Evolutionary conservation across 2,797 vertebrate species (phyloP), one percentile per base, ranked within the genome.

Genomic region (Gallinago solitaria): DNA sequence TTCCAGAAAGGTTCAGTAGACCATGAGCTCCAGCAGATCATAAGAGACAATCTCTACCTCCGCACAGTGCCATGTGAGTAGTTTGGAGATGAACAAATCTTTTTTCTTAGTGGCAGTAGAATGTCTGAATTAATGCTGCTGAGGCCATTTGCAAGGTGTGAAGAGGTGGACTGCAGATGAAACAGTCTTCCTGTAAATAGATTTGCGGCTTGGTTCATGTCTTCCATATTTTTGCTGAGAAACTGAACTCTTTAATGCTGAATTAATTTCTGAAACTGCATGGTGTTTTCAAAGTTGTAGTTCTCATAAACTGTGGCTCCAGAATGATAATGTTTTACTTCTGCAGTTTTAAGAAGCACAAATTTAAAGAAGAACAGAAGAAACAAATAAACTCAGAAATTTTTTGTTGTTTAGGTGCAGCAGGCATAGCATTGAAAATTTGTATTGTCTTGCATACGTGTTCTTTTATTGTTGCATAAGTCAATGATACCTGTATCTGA

Each of bases 31-130:
- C 99, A 99, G 98, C 99, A 99, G 98, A 99, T 99, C 97, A 99
- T 99, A 97, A 98, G 99, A 97, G 99, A 99, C 98, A 99, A 99
- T 97, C 99, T 99, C 97, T 99, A 99, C 98, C 99, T 99, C 97
- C 99, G 99, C 90, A 99, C 99, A 0, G 98, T 99, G 96, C 99
- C 99, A 92, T 99, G 99, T 99, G 97, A 99, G 99, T 99, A 88
- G 33, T 12, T 11, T 16, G 9, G 14, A n/a, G 37, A 57, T 60
- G 60, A 65, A 37, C 20, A 70, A 23, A 15, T 53, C 35, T 56
- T 39, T 37, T 77, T 93, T 41, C n/a, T 67, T 76, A 5, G 30
- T 53, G 50, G 11, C 27, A 17, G 3, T 6, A 28, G 13, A 1
- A 14, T 63, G 0, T 33, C 45, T 73, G 59, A 54, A 51, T 47